Conservation (phyloP, 2,113 vertebrate species). For the Choloepus hoffmanni region DNA sequence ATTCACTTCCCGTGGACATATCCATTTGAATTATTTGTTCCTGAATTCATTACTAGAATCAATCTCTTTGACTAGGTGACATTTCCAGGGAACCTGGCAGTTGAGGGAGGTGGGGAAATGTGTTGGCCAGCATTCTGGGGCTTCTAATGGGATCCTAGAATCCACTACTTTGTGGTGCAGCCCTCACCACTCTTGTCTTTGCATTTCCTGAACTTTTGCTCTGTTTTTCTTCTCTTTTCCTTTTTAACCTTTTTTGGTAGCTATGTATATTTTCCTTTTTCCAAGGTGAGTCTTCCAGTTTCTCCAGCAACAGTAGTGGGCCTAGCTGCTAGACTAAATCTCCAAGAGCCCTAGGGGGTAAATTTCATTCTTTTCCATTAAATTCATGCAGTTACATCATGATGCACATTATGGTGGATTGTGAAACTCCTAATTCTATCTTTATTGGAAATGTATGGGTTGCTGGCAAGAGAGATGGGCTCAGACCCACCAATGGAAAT, state of each 20-base stretch:
- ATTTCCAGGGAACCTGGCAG: neutral
- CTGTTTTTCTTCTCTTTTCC: neutral
- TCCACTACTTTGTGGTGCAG: neutral
- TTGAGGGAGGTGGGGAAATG: neutral
- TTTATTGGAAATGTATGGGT: neutral
- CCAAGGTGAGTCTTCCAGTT: neutral
- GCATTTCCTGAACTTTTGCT: neutral
- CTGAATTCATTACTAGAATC: conserved; percentile 24
- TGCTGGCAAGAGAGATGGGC: neutral
- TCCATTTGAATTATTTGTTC: conserved; percentile 13
- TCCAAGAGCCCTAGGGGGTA: neutral
- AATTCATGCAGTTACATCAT: neutral
- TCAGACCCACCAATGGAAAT: neutral
- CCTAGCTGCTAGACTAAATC: neutral
- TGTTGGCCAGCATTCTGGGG: neutral
- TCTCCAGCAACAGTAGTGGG: neutral
- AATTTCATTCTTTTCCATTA: neutral
- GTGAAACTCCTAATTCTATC: neutral
- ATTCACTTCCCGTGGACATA: conserved; percentile 21
- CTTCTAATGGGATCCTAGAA: neutral
- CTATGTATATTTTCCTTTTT: neutral
- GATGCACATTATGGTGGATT: neutral
- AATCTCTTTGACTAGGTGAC: neutral
- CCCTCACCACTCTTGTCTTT: neutral
- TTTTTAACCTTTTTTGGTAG: neutral